Percentiles rank a stretch among this genome's conserved stretches.
Evolutionary conservation across 2,797 vertebrate genomes (phyloP).

Genomic region (Molossus alvarezi): DNA sequence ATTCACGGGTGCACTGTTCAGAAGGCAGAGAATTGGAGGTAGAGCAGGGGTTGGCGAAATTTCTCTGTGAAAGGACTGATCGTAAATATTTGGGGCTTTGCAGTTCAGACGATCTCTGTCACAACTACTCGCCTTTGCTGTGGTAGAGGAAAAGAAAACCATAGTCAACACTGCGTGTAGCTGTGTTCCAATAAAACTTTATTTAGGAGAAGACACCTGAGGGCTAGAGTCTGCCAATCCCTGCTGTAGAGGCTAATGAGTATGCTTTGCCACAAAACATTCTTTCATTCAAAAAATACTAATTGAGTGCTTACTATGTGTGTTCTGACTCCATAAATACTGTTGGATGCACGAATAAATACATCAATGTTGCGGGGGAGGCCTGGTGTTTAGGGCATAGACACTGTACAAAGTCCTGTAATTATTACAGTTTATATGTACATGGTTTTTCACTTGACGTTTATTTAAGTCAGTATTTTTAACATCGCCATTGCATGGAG

Average conservation of each 20-base stretch:
- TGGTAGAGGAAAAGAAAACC: not conserved
- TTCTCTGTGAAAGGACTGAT: slow-evolving; percentile 8
- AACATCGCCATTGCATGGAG: not conserved
- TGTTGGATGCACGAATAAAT: not conserved
- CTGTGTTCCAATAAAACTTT: not conserved
- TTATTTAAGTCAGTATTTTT: not conserved
- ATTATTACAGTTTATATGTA: not conserved
- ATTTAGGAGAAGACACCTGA: slow-evolving; percentile 14
- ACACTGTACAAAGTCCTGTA: not conserved
- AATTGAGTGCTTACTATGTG: not conserved
- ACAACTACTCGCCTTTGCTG: not conserved
- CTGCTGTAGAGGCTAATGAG: not conserved
- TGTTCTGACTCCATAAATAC: not conserved
- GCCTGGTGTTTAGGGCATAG: not conserved
- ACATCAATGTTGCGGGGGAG: fast-evolving
- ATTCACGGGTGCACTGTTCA: not conserved
- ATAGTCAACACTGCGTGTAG: not conserved
- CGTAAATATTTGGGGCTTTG: slow-evolving; percentile 16
- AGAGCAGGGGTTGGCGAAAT: not conserved
- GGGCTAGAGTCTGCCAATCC: not conserved
- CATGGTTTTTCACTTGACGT: not conserved
- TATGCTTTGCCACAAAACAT: not conserved
- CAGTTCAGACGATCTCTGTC: not conserved
- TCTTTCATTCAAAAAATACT: slow-evolving; percentile 8
- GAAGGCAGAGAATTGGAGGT: not conserved